A percentile compares a stretch with the other conserved stretches of the same genome.
phyloP scores from a whole-genome alignment of 2,888 invertebrate genomes.

The Schrankia costaestrigalis region DNA sequence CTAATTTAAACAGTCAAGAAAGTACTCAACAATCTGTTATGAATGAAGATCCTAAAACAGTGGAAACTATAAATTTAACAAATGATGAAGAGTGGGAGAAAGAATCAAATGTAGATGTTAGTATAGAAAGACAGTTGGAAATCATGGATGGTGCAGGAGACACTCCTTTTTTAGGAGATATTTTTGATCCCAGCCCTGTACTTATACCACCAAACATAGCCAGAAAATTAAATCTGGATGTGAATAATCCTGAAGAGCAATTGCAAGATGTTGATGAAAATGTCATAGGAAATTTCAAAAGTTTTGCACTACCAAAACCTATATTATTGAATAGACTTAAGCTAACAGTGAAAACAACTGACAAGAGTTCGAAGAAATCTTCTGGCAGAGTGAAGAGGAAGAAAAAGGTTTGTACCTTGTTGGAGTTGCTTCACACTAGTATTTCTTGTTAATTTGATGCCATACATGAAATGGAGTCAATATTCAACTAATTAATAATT shows the following conservation, averaged over 20 bases:
- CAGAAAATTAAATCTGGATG: conserved; percentile 56
- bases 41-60: conserved; percentile 22
- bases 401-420: conserved; percentile 76
- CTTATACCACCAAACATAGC: conserved; percentile 47
- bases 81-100: conserved; percentile 74
- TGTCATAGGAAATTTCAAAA: conserved; percentile 74
- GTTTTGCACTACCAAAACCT: conserved; percentile 75
- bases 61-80: conserved; percentile 68
- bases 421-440: too few species aligned
- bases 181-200: conserved; percentile 72
- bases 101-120: conserved; percentile 62
- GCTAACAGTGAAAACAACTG: conserved; percentile 59
- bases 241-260: conserved; percentile 44
- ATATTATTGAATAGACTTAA: conserved; percentile 72
- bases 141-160: conserved; percentile 63
- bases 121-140: conserved; percentile 63
- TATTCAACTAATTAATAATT: too few species aligned
- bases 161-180: conserved; percentile 73
- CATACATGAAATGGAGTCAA: too few species aligned
- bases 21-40: conserved; percentile 18
- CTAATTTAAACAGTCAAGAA: conserved; percentile 20
- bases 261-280: conserved; percentile 54
- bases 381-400: conserved; percentile 45
- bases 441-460: too few species aligned
- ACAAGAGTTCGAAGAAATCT: conserved; percentile 49